A percentile compares a stretch with the other conserved stretches of the same genome.
Evolutionary conservation across 1,140 invertebrate species (phyloP).

Genomic region (Drosophila pallidifrons): DNA sequence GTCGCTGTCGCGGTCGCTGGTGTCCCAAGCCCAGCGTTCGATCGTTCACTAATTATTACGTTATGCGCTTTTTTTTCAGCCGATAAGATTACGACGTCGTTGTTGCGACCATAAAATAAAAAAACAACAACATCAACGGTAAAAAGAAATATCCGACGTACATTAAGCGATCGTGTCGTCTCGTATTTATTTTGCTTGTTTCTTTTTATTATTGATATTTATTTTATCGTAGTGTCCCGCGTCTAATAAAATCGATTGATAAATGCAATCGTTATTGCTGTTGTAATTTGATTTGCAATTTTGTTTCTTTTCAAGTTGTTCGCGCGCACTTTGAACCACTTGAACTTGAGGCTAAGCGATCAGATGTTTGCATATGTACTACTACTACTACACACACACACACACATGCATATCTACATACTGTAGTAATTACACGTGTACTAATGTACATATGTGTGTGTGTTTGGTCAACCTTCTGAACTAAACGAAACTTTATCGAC

Average conservation of each 20-base stretch:
- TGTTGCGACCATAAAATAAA: conserved; percentile 21
- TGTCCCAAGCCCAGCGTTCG: background rate
- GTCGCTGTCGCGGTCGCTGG: background rate
- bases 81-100: conserved; percentile 41
- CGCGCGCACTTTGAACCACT: conserved; percentile 65
- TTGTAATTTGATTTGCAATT: conserved; percentile 10
- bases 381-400: background rate
- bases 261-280: conserved; percentile 50
- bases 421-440: background rate
- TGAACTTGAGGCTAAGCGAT: conserved; percentile 19
- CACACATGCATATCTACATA: background rate
- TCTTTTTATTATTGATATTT: conserved; percentile 18
- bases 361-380: conserved; percentile 3
- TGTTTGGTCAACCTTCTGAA: conserved; percentile 18
- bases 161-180: background rate
- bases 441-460: background rate
- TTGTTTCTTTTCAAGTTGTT: conserved; percentile 48
- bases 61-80: conserved; percentile 10
- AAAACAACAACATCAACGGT: too few species aligned
- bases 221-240: conserved; percentile 51
- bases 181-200: background rate
- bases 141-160: background rate
- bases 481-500: conserved; percentile 46
- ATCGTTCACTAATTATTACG: conserved; percentile 19
- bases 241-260: conserved; percentile 52